phyloP scores from a whole-genome alignment of 2,888 invertebrate genomes.

The Pteria penguin region DNA sequence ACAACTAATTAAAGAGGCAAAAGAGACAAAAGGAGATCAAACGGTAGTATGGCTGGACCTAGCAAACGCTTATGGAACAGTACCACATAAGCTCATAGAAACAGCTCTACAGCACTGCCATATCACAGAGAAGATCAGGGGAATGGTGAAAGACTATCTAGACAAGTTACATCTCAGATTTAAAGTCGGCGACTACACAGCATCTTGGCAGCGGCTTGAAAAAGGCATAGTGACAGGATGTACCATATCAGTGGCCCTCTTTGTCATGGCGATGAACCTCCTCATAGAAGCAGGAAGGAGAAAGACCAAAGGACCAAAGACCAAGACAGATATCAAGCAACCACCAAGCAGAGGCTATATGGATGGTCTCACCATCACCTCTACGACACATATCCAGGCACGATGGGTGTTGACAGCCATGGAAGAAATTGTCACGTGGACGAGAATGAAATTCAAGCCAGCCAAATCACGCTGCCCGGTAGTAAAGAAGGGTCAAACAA shows the following conservation, averaged over 20 bases:
- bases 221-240: no score
- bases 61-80: neutral
- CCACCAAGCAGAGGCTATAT: slow-evolving; percentile 21
- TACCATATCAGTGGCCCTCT: no score
- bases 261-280: slow-evolving; percentile 25
- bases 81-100: neutral
- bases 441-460: neutral
- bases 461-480: slow-evolving; percentile 12
- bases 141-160: no score
- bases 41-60: neutral
- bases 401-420: neutral
- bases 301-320: no score
- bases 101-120: neutral
- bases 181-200: neutral
- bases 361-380: neutral
- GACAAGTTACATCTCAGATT: neutral
- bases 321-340: neutral
- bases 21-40: neutral
- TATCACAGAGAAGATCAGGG: neutral
- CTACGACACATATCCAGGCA: neutral
- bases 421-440: neutral
- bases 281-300: no score
- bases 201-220: no score
- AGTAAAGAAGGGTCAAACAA: neutral
- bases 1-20: neutral